Evolutionary conservation across 2,113 vertebrate species (phyloP), one percentile per base, ranked within the genome.

Genomic region (Lichenostomus cassidix): DNA sequence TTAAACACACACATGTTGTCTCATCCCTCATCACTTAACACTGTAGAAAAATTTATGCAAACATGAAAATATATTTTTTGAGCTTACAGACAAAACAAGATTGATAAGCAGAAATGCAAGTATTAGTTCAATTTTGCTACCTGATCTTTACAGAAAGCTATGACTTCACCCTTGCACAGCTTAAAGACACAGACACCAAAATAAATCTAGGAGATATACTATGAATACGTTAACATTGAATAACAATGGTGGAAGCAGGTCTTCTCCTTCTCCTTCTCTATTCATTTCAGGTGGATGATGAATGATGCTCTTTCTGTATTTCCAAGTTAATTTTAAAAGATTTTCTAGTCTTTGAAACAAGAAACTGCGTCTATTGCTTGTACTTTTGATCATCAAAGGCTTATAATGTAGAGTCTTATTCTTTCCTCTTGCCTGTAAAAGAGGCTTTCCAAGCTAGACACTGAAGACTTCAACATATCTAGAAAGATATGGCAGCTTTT

Each of bases 281-380:
- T n/a, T n/a, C n/a, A n/a, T n/a, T n/a, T n/a, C n/a, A n/a, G n/a
- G n/a, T n/a, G n/a, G n/a, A 37, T 37, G 33, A 94, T 64, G 60
- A 65, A 92, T 91, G 42, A 70, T 33, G 19, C 3, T 82, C 12
- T 58, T 82, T 69, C 16, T 83, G 17, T 83, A 52, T 75, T 89
- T 91, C 55, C 47, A 74, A 86, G 71, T 74, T 79, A 91, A 80
- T 91, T 93, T 82, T 90, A 68, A 89, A 87, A 64, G 53, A 59
- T 37, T 9, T 94, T 74, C 33, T 65, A 50, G 33, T 56, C 35
- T 80, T 90, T 94, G 78, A 74, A 85, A 78, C 77, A 80, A 88
- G 35, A 76, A 95, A 80, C 27, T 82, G 18, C 24, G 29, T 83
- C 12, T 77, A 24, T 88, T 79, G 18, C 23, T 81, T 90, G 27